A percentile compares a stretch with the other conserved stretches of the same genome.
phyloP scores from a whole-genome alignment of 1,140 invertebrate genomes.

The Aphidius gifuensis region DNA sequence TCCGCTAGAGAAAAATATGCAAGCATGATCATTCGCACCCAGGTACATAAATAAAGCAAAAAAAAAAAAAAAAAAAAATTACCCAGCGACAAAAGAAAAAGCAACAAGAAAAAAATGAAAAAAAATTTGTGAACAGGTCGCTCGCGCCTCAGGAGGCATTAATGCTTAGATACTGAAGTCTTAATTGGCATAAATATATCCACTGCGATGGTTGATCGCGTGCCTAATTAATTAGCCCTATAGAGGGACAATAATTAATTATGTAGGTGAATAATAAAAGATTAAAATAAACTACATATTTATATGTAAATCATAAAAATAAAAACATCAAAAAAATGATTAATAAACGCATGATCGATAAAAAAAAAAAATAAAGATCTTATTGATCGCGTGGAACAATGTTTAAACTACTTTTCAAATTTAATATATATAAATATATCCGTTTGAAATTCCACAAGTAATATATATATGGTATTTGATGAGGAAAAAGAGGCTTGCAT shows the following conservation, averaged over 20 bases:
- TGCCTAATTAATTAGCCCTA: slow-evolving; percentile 51
- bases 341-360: no score
- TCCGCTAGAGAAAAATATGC: neutral
- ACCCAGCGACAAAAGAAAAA: neutral
- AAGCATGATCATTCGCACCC: slow-evolving; percentile 16
- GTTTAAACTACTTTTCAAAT: no score
- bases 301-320: no score
- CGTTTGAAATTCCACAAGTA: neutral
- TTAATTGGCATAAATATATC: slow-evolving; percentile 42
- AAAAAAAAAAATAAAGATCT: neutral
- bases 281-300: neutral
- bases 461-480: no score
- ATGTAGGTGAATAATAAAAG: slow-evolving; percentile 14
- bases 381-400: no score
- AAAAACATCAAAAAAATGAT: no score
- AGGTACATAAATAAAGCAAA: slow-evolving; percentile 14
- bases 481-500: no score
- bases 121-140: slow-evolving; percentile 16
- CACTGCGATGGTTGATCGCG: slow-evolving; percentile 32
- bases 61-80: neutral
- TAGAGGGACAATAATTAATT: slow-evolving; percentile 44
- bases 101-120: slow-evolving; percentile 9
- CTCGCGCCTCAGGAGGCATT: slow-evolving; percentile 19
- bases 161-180: slow-evolving; percentile 36
- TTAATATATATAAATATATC: neutral